Conservation (phyloP, 2,113 vertebrate species). For the Notarius lentiginosus region DNA sequence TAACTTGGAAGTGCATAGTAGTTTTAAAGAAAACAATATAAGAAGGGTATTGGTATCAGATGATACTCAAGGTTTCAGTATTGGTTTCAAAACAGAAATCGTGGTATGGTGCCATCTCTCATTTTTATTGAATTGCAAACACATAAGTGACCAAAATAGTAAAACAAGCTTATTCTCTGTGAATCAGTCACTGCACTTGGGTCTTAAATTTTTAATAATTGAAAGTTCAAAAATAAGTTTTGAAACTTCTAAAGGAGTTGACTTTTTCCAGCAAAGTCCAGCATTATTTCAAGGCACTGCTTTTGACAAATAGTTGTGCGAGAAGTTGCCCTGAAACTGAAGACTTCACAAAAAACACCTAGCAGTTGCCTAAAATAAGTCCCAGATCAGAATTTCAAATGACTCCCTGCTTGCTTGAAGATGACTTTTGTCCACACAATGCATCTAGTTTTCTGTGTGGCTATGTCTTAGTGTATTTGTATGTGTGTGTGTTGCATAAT, state of each 20-base stretch:
- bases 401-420: conserved; percentile 45
- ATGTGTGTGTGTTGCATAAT: conserved; percentile 32
- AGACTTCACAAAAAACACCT: conserved; percentile 4
- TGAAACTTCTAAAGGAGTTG: not conserved
- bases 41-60: not conserved
- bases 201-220: not conserved
- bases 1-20: not conserved
- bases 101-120: not conserved
- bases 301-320: not conserved
- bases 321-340: not conserved
- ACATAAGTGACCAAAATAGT: not conserved
- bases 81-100: not conserved
- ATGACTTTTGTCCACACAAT: conserved; percentile 55
- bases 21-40: not conserved
- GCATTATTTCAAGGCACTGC: not conserved
- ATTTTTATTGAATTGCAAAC: not conserved
- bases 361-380: conserved; percentile 50
- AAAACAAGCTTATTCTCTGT: not conserved
- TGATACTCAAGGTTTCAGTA: not conserved
- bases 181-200: not conserved
- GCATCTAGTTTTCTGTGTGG: conserved; percentile 33
- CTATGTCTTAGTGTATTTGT: not conserved
- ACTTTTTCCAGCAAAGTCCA: not conserved
- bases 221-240: not conserved
- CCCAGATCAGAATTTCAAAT: conserved; percentile 54